These are phyloP conservation scores for Calcarius lapponicus DNA, from an alignment of 2,797 vertebrate genomes.

Conservation along the genomic window DNA sequence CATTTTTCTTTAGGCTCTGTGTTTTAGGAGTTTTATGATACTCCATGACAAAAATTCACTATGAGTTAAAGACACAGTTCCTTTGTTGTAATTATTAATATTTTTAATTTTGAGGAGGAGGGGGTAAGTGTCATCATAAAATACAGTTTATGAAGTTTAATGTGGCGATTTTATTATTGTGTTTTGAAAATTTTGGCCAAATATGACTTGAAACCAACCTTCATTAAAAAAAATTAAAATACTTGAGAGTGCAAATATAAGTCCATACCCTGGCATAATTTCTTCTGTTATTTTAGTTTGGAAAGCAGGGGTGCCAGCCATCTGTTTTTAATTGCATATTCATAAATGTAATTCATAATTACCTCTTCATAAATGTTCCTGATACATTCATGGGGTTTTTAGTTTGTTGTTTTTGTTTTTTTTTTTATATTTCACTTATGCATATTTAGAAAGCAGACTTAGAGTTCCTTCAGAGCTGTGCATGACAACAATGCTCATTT, in stretches of 20 bases:
- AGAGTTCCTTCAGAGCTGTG: neutral
- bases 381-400: neutral
- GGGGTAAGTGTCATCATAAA: neutral
- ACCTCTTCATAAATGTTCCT: neutral
- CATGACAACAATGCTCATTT: conserved; percentile 1
- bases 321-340: neutral
- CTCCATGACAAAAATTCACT: neutral
- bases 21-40: neutral
- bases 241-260: neutral
- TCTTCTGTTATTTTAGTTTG: neutral
- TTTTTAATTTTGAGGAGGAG: neutral
- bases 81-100: neutral
- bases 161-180: neutral
- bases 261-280: neutral
- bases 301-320: neutral
- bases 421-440: neutral
- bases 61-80: neutral
- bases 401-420: neutral
- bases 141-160: neutral
- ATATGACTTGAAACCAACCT: neutral
- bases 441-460: neutral
- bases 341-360: neutral
- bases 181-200: neutral
- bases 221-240: neutral
- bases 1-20: neutral